Percentiles rank a stretch among this genome's conserved stretches.
Evolutionary conservation across 2,113 vertebrate genomes (phyloP).

Genomic region (Elephas maximus): DNA sequence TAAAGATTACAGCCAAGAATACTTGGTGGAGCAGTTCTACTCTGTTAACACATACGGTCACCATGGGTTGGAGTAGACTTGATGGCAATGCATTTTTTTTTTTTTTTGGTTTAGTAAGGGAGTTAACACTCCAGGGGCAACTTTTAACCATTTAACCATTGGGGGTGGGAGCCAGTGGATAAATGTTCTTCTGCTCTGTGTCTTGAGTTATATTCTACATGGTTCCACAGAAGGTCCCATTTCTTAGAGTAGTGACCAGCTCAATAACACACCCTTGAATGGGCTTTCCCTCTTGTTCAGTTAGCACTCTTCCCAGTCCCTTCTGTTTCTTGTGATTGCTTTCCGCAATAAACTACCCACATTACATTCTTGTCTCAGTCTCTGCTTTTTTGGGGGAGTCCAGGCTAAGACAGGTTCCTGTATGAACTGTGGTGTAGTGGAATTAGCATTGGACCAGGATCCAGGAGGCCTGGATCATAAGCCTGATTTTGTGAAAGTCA

Average conservation of each 20-base stretch:
- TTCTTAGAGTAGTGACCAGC: neutral
- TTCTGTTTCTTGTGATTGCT: neutral
- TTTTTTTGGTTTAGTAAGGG: neutral
- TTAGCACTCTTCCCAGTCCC: neutral
- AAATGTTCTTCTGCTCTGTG: neutral
- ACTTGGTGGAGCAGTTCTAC: neutral
- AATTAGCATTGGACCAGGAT: neutral
- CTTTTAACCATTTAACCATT: neutral
- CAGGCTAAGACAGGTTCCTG: neutral
- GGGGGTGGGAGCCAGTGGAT: neutral
- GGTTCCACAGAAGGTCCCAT: neutral
- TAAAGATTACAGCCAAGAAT: neutral
- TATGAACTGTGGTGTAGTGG: neutral
- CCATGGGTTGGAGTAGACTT: neutral
- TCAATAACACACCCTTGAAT: neutral
- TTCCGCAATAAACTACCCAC: neutral
- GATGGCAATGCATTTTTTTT: too few relatives aligned
- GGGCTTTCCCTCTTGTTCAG: neutral
- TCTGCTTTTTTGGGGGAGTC: neutral
- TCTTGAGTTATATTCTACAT: neutral
- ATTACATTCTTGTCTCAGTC: neutral
- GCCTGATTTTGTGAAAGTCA: neutral
- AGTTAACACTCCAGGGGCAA: constrained; percentile 2
- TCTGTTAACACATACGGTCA: neutral
- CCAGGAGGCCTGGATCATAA: neutral